Evolutionary conservation across 2,113 vertebrate species (phyloP), one percentile per base, ranked within the genome.

Genomic region (pig (Sus scrofa)): DNA sequence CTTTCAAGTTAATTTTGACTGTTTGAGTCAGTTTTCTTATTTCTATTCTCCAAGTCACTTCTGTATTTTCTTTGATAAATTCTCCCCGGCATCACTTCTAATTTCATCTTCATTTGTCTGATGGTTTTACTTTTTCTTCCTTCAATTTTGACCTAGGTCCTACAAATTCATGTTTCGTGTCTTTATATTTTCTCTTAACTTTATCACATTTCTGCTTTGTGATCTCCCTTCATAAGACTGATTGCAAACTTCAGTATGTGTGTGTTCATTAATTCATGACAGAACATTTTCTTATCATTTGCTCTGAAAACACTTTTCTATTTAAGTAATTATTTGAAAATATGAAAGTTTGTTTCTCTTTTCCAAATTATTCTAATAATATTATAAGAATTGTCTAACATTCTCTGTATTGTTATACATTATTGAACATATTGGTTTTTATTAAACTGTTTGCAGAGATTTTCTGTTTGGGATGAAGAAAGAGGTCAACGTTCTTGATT

Each of bases 131-230:
- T 81, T 79, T 71, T 71, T 83, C 74, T 73, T 20, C 3, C 12
- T 56, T 60, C 24, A 22, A 0, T 4, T 73, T 63, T 70, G 30
- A 32, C 7, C 0, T 24, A 27, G 1, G 0, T 15, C 15, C 14
- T 44, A 56, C 8, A 24, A 71, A 22, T 30, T 90, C 34, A 19
- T 11, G 8, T 39, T 79, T 70, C 3, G 7, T 75, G 9, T 27
- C 30, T n/a, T 83, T 22, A 32, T 20, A 9, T 12, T 22, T 83
- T 70, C 65, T 56, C 16, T 37, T 91, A 24, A 75, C 5, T 7
- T 50, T 34, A 44, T 96, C 71, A 4, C 2, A 30, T 7, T n/a
- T 77, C 11, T 78, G 1, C 30, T 96, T 83, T 83, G 50, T 85
- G 16, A 73, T 73, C 24, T 54, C 6, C 30, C 2, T 67, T 19